Percentiles rank a stretch among this genome's conserved stretches.
Evolutionary conservation across 1,140 invertebrate genomes (phyloP).

Genomic region (Yoshiicerus persimilis): DNA sequence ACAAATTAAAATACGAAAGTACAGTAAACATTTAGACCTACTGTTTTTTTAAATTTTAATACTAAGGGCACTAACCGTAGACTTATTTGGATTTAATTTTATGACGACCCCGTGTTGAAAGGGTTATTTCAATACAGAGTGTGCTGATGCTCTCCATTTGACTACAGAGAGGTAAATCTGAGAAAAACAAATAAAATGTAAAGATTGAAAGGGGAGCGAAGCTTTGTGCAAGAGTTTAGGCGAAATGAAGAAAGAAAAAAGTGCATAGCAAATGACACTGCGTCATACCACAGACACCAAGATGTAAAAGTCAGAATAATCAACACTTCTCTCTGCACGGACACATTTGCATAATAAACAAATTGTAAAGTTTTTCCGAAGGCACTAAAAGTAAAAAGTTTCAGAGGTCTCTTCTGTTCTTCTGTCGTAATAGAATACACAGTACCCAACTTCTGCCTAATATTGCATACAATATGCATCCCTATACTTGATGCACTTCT

Average conservation of each 20-base stretch:
- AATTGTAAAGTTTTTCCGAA: constrained; percentile 33
- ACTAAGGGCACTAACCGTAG: too few species aligned
- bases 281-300: neutral
- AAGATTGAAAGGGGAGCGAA: neutral
- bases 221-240: neutral
- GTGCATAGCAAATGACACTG: neutral
- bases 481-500: too few species aligned
- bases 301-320: constrained; percentile 31
- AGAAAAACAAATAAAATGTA: neutral
- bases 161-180: too few species aligned
- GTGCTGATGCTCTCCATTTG: too few species aligned
- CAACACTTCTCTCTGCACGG: constrained; percentile 9
- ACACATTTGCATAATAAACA: constrained; percentile 40
- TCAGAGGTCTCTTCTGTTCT: neutral
- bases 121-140: too few species aligned
- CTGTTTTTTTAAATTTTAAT: too few species aligned
- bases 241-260: neutral
- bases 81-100: too few species aligned
- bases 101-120: too few species aligned
- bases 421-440: neutral
- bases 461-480: neutral
- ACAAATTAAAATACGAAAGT: too few species aligned
- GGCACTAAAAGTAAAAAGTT: neutral
- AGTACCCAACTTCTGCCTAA: neutral
- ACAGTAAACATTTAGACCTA: too few species aligned